These are phyloP conservation scores for Bacillus rossius DNA, from an alignment of 1,140 invertebrate genomes.

Conservation along the genomic window DNA sequence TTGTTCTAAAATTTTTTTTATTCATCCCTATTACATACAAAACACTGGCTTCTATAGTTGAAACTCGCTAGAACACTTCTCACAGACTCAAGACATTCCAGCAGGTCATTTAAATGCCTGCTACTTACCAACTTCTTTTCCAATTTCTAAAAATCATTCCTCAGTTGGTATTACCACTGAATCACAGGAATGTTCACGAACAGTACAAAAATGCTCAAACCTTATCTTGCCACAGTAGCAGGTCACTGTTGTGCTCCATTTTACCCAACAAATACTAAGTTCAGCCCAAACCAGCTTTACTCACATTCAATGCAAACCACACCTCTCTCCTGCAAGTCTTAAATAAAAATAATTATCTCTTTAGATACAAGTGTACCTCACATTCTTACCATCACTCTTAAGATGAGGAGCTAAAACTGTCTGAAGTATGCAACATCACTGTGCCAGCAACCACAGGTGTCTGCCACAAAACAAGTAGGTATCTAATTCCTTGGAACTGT, in stretches of 20 bases:
- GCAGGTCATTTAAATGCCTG: neutral
- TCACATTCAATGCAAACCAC: neutral
- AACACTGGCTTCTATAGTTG: slow-evolving; percentile 42
- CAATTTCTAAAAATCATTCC: slow-evolving; percentile 44
- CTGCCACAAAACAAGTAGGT: slow-evolving; percentile 4
- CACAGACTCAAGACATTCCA: slow-evolving; percentile 40
- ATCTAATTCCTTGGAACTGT: neutral
- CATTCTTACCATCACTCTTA: slow-evolving; percentile 9
- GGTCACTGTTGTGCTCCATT: neutral
- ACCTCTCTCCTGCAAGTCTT: neutral
- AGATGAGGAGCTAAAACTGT: slow-evolving; percentile 6
- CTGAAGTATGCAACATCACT: neutral
- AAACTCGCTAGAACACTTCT: slow-evolving; percentile 44
- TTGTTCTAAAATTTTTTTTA: slow-evolving; percentile 43
- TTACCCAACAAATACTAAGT: neutral
- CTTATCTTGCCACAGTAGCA: slow-evolving; percentile 8
- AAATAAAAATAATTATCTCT: slow-evolving; percentile 20
- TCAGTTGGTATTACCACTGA: slow-evolving; percentile 49
- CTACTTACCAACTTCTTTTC: slow-evolving; percentile 18
- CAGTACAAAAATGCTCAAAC: slow-evolving; percentile 22
- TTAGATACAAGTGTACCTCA: slow-evolving; percentile 4
- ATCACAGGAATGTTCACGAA: slow-evolving; percentile 44
- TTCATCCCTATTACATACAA: slow-evolving; percentile 48
- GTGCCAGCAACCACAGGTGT: slow-evolving; percentile 19
- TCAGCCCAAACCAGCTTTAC: neutral